These are phyloP conservation scores for Achlya flavicornis DNA, from an alignment of 2,888 invertebrate genomes.

Conservation along the genomic window DNA sequence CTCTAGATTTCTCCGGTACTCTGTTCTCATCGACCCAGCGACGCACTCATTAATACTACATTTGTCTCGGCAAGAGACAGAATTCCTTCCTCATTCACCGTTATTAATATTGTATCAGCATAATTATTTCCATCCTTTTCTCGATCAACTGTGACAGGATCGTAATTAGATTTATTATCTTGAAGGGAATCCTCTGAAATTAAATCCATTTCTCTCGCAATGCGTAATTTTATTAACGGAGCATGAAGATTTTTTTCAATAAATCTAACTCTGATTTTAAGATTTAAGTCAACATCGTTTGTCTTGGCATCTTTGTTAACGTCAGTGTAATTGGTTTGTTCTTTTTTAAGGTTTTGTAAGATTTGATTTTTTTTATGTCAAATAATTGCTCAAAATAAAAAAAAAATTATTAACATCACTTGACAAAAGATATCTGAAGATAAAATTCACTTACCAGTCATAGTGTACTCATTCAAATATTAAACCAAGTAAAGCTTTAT, in stretches of 20 bases:
- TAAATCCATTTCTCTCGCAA: constrained; percentile 15
- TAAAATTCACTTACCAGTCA: too few relatives aligned
- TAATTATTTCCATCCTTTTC: constrained; percentile 64
- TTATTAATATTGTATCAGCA: constrained; percentile 76
- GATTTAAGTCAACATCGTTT: constrained; percentile 8
- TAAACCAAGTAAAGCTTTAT: too few relatives aligned
- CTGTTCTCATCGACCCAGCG: constrained; percentile 47
- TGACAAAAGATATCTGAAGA: too few relatives aligned
- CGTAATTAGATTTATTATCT: constrained; percentile 59
- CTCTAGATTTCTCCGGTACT: constrained; percentile 18
- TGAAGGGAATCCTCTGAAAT: constrained; percentile 36
- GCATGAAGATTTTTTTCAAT: background rate
- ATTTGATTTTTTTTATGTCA: too few relatives aligned
- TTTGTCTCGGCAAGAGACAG: constrained; percentile 75
- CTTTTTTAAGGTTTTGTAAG: too few relatives aligned
- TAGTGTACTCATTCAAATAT: too few relatives aligned
- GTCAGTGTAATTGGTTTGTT: constrained; percentile 5
- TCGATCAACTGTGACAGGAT: constrained; percentile 57
- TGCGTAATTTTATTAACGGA: background rate
- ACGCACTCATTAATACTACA: constrained; percentile 77
- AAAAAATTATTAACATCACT: too few relatives aligned
- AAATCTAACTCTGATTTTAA: background rate
- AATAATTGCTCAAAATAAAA: too few relatives aligned
- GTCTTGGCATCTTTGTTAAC: constrained; percentile 1
- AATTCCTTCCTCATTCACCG: constrained; percentile 69